phyloP scores from a whole-genome alignment of 2,797 vertebrate genomes.

The Poecile montanus region DNA sequence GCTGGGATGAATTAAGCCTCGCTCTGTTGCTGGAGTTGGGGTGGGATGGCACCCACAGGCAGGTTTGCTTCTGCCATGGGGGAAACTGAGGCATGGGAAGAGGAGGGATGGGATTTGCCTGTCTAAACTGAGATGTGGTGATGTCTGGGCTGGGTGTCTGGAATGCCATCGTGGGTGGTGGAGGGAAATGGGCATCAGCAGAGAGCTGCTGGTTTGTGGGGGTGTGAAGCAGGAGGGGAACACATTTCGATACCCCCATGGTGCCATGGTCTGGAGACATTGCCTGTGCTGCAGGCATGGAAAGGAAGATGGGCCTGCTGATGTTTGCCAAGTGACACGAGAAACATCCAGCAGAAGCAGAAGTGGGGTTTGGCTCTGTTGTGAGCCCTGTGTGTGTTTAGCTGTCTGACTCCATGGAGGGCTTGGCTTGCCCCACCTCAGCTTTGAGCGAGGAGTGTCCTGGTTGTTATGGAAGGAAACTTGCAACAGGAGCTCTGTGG shows the following conservation, averaged over 20 bases:
- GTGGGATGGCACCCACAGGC: neutral
- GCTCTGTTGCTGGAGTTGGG: neutral
- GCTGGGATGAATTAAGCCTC: neutral
- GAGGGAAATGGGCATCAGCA: neutral
- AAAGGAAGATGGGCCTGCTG: neutral
- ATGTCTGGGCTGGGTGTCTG: neutral
- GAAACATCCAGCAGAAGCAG: neutral
- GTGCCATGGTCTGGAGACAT: neutral
- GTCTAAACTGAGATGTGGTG: neutral
- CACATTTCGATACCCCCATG: accelerated
- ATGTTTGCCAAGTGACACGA: neutral
- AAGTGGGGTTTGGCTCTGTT: neutral
- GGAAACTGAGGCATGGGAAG: neutral
- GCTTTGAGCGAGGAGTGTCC: neutral
- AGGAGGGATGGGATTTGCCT: neutral
- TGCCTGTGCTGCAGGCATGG: neutral
- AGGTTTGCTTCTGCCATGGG: neutral
- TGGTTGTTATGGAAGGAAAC: neutral
- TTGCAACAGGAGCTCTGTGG: neutral
- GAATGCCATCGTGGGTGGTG: accelerated
- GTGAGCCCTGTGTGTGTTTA: neutral
- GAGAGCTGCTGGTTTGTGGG: accelerated
- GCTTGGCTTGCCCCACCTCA: neutral
- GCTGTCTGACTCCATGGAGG: neutral
- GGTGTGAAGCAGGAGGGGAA: neutral